Evolutionary conservation across 2,888 invertebrate genomes (phyloP), one percentile per base, ranked within the genome.

Genomic region (Pomacea canaliculata): DNA sequence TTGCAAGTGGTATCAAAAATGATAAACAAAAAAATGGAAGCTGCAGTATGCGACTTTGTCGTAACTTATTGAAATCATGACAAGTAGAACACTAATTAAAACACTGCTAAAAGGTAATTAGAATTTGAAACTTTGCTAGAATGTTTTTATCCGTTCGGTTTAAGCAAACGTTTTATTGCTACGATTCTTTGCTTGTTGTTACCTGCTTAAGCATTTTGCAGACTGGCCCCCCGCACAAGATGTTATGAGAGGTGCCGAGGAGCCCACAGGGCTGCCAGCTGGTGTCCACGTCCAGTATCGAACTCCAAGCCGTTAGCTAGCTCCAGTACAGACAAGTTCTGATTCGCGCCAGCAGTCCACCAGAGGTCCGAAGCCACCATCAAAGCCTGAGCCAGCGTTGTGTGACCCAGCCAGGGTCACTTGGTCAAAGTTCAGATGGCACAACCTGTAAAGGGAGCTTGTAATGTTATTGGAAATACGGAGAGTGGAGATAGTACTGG

Each of bases 381-480:
- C 66, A 49, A 80, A 80, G 27, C 80, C 80, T 13, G 80, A 60
- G 0, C 80, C 80, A 23, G 80, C 78, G 48, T 80, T 80, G 69
- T 80, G 80, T 19, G 78, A 63, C 7, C 80, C 80, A 10, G 78
- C 68, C 71, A 80, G 27, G 0, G 78, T 80, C 48, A 77, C 48
- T 59, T 78, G 78, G 63, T 80, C 73, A 10, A 80, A n/a, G 8
- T 56, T 65, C 13, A 80, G 71, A 9, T n/a, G 2, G 59, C 80
- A 80, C 19, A 80, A 73, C 62, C 80, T 80, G 69, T 23, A 23
- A 23, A 23, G 23, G 23, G 23, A 23, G 23, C 23, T 23, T 23
- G 23, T 23, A 23, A 23, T 23, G 23, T 23, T 23, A 23, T 23
- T 23, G 23, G 23, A 23, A 23, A 23, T 23, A 23, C 23, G 23